Conservation (phyloP, 2,797 vertebrate genomes). For the Cuniculus paca region DNA sequence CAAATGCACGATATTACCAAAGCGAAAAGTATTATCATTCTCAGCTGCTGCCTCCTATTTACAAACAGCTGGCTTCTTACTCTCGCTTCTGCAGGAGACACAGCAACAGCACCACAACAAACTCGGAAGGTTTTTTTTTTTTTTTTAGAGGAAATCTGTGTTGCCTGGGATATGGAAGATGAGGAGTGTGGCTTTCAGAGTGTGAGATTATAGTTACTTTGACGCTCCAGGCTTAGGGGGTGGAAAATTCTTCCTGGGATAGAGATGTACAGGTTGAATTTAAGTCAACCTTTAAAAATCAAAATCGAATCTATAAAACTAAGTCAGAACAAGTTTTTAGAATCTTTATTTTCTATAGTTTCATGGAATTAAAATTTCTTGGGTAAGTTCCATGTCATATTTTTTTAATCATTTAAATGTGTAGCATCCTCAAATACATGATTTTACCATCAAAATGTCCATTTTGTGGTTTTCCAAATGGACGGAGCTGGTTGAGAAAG, state of each 20-base stretch:
- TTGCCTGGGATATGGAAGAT: not conserved
- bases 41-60: constrained; percentile 71
- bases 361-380: not conserved
- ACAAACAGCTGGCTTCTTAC: constrained; percentile 73
- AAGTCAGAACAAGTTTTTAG: not conserved
- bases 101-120: not conserved
- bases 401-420: constrained; percentile 14
- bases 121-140: not conserved
- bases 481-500: not conserved
- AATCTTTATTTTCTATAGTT: not conserved
- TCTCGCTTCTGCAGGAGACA: constrained; percentile 65
- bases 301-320: not conserved
- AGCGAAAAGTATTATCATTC: not conserved
- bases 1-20: not conserved
- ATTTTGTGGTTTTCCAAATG: constrained; percentile 29
- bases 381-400: not conserved
- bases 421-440: not conserved
- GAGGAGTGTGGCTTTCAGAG: not conserved
- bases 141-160: not conserved
- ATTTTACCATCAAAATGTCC: not conserved
- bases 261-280: not conserved
- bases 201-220: not conserved
- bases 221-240: not conserved
- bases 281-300: not conserved
- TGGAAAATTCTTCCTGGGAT: not conserved